These are phyloP conservation scores for Cirrhinus molitorella DNA, from an alignment of 2,797 vertebrate genomes.

Conservation along the genomic window DNA sequence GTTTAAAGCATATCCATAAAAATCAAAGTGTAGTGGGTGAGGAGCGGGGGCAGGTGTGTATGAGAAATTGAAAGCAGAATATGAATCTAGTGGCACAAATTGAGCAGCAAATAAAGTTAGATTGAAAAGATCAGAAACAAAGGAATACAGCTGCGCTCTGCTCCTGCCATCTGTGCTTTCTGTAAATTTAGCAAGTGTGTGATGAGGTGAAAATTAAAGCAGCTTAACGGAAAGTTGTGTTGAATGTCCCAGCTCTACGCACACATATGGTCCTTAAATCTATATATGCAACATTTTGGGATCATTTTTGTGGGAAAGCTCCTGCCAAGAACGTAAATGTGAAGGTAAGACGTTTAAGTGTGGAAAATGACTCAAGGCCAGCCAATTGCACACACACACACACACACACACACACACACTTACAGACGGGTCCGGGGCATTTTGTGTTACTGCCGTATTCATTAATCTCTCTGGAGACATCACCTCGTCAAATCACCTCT, in stretches of 20 bases:
- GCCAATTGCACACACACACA: no score
- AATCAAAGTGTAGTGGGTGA: background rate
- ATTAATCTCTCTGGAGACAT: constrained; percentile 50
- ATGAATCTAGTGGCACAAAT: constrained; percentile 27
- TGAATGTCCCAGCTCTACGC: constrained; percentile 13
- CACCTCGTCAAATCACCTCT: constrained; percentile 52
- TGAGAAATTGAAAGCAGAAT: constrained; percentile 37
- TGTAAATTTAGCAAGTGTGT: background rate
- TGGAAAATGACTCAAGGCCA: constrained; percentile 22
- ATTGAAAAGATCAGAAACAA: constrained; percentile 39
- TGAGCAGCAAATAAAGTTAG: constrained; percentile 40
- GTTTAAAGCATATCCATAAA: background rate
- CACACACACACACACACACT: background rate
- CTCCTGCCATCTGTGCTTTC: constrained; percentile 40
- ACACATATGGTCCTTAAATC: constrained; percentile 21
- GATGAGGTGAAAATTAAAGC: constrained; percentile 59
- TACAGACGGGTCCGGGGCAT: constrained; percentile 23
- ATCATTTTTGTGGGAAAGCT: background rate
- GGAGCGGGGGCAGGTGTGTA: constrained; percentile 19
- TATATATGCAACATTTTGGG: background rate
- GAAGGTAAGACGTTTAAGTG: constrained; percentile 9
- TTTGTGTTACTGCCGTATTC: constrained; percentile 36
- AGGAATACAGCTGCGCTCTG: constrained; percentile 30
- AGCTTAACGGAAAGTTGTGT: constrained; percentile 48
- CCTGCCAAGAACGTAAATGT: constrained; percentile 10